Base-by-base conservation (phyloP, 2,113 vertebrate genomes). In the Rana temporaria region DNA sequence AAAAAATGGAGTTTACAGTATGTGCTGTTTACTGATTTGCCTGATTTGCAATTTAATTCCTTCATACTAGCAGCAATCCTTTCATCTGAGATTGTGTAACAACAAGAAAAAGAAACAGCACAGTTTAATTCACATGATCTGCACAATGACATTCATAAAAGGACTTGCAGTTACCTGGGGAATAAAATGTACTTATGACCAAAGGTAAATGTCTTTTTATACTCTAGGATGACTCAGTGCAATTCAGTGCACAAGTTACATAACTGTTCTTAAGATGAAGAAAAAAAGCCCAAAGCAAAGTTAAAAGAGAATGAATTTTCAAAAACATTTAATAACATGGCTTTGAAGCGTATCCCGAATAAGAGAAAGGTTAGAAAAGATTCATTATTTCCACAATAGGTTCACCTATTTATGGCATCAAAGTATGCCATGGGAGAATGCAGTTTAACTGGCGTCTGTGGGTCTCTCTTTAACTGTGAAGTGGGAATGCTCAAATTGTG, bases 211-310 rank as follows among this genome's bases (percentile, higher is more conserved):
- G 60, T 82, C 68, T 70, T 72, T 76, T 83, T 60, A 59, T 68
- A 62, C 64, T 68, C 81, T 60, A 55, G 60, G 17, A 83, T 66
- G 63, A 76, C 52, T 67, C 60, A 57, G 22, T 63, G 59, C 62
- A 65, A 55, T 72, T 70, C 79, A 80, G n/a, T 70, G 67, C 20
- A 81, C 57, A 81, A 56, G 72, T 83, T 83, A 76, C 38, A 60
- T 83, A 83, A 83, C 72, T 48, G 72, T 68, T 75, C 64, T 60
- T 60, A 63, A 75, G 72, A 68, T 74, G 59, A 56, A 74, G 55
- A 74, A 71, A 79, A 70, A 81, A 82, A 83, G 81, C 81, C 81
- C 68, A 67, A 67, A 83, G 81, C 81, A 76, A 75, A 67, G 81
- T 74, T 82, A 74, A 59, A 71, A 65, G 62, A 67, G 64, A 83